Base-by-base conservation (phyloP, 2,113 vertebrate genomes). In the Psephotus haematonotus region DNA sequence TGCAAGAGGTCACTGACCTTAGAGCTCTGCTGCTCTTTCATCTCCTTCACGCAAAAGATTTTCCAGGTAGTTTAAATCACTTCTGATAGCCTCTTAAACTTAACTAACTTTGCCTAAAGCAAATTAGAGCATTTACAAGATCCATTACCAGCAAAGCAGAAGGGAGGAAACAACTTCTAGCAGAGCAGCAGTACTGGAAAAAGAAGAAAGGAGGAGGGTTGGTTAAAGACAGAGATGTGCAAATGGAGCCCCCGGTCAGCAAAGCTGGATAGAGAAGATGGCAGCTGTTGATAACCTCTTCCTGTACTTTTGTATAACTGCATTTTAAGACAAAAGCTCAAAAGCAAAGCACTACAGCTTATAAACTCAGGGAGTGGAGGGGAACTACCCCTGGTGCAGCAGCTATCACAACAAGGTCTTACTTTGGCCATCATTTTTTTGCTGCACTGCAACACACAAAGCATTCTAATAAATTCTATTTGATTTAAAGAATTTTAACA, bases 31-130 rank as follows among this genome's bases (percentile, higher is more conserved):
- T 91, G 72, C 81, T 92, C 83, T 92, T 91, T 93, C 71, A 88
- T 93, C 88, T 94, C 60, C 80, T 60, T 63, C 65, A 84, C 25
- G 57, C 64, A 90, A 76, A 96, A 88, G 68, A 60, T 68, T 81
- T 88, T 90, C 29, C 37, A 86, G 41, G 59, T 74, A 93, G 79
- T 57, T 94, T 81, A 94, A 86, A 86, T 88, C 47, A 78, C 80
- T 86, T 96, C 50, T 81, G 67, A 90, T 88, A 81, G 91, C 53
- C 86, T 91, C 94, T 96, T 84, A 91, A 95, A 78, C 46, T 92
- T 92, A 89, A 93, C 64, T 92, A 94, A 78, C 83, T 86, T 88
- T 47, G 83, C 81, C 86, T 86, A 92, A 81, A 96, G 95, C 77
- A 91, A 94, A 79, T 75, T 28, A 88, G 27, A 82, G 50, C 69